Percentiles rank a stretch among this genome's conserved stretches.
Conservation (phyloP, 1,140 invertebrate genomes). For the Pseudachorutes palmiensis region DNA sequence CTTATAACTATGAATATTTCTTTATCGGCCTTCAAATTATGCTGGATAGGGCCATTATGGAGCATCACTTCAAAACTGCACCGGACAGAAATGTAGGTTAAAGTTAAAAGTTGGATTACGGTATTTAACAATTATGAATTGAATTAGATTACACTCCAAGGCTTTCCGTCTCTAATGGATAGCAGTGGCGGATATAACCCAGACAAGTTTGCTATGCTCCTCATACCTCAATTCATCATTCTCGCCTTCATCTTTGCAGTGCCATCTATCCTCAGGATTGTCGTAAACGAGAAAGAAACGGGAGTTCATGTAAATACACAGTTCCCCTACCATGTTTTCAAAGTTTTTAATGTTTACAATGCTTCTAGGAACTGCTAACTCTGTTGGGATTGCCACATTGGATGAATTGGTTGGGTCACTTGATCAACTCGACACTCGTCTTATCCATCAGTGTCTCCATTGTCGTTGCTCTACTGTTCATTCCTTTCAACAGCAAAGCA, state of each 20-base stretch:
- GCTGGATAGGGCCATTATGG: too few species aligned
- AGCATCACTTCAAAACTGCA: too few species aligned
- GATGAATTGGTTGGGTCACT: conserved; percentile 31
- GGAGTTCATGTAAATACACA: conserved; percentile 32
- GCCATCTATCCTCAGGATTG: conserved; percentile 21
- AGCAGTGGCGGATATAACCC: too few species aligned
- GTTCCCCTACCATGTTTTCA: too few species aligned
- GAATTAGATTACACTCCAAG: too few species aligned
- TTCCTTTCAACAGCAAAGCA: neutral
- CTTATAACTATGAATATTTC: too few species aligned
- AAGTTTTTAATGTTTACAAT: neutral
- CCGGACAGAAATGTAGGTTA: too few species aligned
- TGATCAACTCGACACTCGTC: conserved; percentile 8
- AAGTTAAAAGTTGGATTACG: too few species aligned
- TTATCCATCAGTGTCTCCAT: conserved; percentile 5
- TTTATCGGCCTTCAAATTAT: too few species aligned
- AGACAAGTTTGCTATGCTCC: too few species aligned
- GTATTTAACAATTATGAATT: too few species aligned
- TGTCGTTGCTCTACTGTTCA: conserved; percentile 10
- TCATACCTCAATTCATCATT: conserved; percentile 18
- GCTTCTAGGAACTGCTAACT: conserved; percentile 24
- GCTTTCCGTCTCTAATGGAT: too few species aligned
- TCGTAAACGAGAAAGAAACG: conserved; percentile 28
- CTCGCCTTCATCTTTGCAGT: conserved; percentile 29
- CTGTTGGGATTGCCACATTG: conserved; percentile 22